These are phyloP conservation scores for Drosophila histrio DNA, from an alignment of 2,888 invertebrate species.

Conservation along the genomic window DNA sequence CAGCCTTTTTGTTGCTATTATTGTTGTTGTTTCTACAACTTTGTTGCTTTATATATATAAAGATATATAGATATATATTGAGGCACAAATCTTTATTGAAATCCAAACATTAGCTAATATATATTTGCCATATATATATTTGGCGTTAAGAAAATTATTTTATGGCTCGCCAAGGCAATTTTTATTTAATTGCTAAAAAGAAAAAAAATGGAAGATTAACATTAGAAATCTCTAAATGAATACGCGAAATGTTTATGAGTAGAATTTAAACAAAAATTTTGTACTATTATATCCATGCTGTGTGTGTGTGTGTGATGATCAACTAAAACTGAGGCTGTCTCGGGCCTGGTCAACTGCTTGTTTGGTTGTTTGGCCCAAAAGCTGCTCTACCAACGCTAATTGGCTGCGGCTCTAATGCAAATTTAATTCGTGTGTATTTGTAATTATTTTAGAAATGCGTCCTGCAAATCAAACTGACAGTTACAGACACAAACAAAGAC, in stretches of 20 bases:
- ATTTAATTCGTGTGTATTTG: conserved; percentile 77
- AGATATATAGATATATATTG: conserved; percentile 22
- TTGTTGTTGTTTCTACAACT: conserved; percentile 33
- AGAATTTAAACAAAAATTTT: conserved; percentile 28
- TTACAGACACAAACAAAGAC: not conserved
- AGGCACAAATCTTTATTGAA: conserved; percentile 66
- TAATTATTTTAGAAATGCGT: conserved; percentile 77
- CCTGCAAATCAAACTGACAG: conserved; percentile 70
- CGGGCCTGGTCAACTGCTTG: conserved; percentile 24
- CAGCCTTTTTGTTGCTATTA: conserved; percentile 50
- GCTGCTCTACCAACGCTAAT: conserved; percentile 58
- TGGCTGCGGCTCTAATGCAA: conserved; percentile 77
- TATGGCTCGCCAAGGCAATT: conserved; percentile 53
- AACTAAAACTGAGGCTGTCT: conserved; percentile 11
- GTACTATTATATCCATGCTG: too few species aligned
- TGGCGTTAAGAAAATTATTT: conserved; percentile 42
- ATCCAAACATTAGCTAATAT: conserved; percentile 58
- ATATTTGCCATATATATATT: conserved; percentile 56
- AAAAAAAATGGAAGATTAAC: conserved; percentile 1
- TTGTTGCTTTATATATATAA: conserved; percentile 38
- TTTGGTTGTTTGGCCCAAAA: conserved; percentile 12
- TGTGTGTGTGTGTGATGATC: too few species aligned
- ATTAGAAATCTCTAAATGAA: conserved; percentile 25
- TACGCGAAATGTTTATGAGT: conserved; percentile 28
- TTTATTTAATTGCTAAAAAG: conserved; percentile 48